Percentiles rank a stretch among this genome's conserved stretches.
These are phyloP conservation scores for Eumeta japonica DNA, from an alignment of 1,140 invertebrate species.

Conservation along the genomic window DNA sequence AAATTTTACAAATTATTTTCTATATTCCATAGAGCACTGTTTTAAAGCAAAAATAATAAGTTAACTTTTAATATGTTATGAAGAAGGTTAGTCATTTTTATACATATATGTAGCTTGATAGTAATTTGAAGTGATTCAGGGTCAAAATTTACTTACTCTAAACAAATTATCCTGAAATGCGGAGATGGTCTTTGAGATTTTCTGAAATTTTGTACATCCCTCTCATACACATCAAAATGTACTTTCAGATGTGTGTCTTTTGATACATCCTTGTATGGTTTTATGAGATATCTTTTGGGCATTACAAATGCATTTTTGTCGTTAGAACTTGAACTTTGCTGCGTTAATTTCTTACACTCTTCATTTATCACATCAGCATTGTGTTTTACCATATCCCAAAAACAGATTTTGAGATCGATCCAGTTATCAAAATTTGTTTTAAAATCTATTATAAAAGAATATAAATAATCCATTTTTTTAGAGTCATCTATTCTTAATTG, in stretches of 20 bases:
- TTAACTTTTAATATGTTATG: no score
- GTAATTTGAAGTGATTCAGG: no score
- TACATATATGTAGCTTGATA: no score
- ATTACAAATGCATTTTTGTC: constrained; percentile 27
- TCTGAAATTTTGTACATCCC: constrained; percentile 42
- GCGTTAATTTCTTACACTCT: constrained; percentile 8
- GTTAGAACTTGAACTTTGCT: constrained; percentile 9
- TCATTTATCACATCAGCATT: no score
- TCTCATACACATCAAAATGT: constrained; percentile 48
- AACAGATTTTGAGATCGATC: constrained; percentile 37
- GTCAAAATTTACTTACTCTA: no score
- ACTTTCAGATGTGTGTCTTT: constrained; percentile 24
- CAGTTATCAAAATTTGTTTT: constrained; percentile 24
- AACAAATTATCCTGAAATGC: constrained; percentile 39
- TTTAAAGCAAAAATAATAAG: no score
- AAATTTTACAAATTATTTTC: no score
- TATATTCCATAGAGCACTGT: no score
- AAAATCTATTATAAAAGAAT: constrained; percentile 29
- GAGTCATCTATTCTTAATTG: constrained; percentile 12
- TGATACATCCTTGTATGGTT: constrained; percentile 14
- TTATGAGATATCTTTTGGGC: constrained; percentile 38
- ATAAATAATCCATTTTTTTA: constrained; percentile 25
- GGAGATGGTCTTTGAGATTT: constrained; percentile 39
- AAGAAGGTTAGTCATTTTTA: no score
- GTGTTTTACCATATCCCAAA: constrained; percentile 32